Base-by-base conservation (phyloP, 2,113 vertebrate genomes). In the Taxidea taxus region DNA sequence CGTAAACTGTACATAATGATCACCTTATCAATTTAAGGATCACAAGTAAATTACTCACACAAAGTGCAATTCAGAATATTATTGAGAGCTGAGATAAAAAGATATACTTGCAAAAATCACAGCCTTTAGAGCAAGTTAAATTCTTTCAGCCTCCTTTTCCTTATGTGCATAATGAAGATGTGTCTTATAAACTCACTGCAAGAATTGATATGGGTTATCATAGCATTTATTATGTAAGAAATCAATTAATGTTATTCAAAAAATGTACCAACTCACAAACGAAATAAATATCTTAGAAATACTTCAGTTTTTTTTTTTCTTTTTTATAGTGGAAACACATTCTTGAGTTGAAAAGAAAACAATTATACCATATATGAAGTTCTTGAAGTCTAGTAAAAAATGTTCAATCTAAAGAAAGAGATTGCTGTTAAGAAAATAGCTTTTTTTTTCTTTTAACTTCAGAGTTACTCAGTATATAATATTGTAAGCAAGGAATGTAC, bases 401-500 rank as follows among this genome's bases (percentile, higher is more conserved):
- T 62, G 60, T 86, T 68, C 8, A 49, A 31, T 77, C 4, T 66
- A 87, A 87, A 78, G 47, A 39, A 81, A 96, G 5, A 64, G 7
- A 29, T 60, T 66, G 0, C 6, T 87, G 13, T 37, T 68, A 51
- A 58, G 18, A 82, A 47, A 64, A 75, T 42, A 37, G 14, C 1
- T 58, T 15, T 49, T 25, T 20, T 91, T 90, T 95, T 39, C 9
- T 34, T 51, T 91, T 0, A 51, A 84, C 82, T 25, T 9, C 4
- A 62, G 6, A 0, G 4, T 77, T 96, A 86, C 62, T 18, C 16
- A 90, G 47, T 88, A 68, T 34, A 88, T 42, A 92, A 83, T 14
- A 64, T 74, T 91, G 83, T 75, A 95, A 96, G 83, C 42, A 97
- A 80, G n/a, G 39, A 7, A 96, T 80, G 72, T 82, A 74, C 23